These are phyloP conservation scores for Ptychadena robeensis DNA, from an alignment of 2,797 vertebrate species.

Conservation along the genomic window DNA sequence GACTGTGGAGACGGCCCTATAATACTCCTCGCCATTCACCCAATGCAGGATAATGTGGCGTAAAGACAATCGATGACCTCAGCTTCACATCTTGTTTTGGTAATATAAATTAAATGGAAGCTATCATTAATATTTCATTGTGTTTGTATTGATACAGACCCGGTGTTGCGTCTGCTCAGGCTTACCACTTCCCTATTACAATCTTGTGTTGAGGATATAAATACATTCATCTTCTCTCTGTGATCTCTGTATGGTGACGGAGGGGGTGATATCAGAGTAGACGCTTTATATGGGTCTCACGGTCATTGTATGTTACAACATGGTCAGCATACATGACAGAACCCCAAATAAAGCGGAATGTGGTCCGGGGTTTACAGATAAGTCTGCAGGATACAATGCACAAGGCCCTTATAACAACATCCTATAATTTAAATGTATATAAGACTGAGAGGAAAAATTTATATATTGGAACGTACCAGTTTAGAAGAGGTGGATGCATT, in stretches of 20 bases:
- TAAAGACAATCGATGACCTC: slow-evolving; percentile 36
- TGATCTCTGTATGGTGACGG: not conserved
- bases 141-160: slow-evolving; percentile 30
- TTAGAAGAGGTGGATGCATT: too few relatives aligned
- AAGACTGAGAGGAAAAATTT: too few relatives aligned
- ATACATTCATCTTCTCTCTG: slow-evolving; percentile 3
- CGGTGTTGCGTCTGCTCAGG: slow-evolving; percentile 26
- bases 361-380: too few relatives aligned
- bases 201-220: slow-evolving; percentile 15
- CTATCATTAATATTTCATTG: slow-evolving; percentile 44
- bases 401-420: too few relatives aligned
- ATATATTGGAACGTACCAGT: too few relatives aligned
- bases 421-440: too few relatives aligned
- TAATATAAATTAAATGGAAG: slow-evolving; percentile 51
- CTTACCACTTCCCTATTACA: slow-evolving; percentile 24
- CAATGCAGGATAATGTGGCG: slow-evolving; percentile 14
- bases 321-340: not conserved
- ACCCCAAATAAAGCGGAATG: too few relatives aligned
- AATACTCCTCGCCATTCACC: not conserved
- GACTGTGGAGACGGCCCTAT: not conserved
- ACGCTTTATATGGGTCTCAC: too few relatives aligned
- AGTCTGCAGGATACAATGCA: too few relatives aligned
- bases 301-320: too few relatives aligned
- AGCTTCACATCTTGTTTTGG: slow-evolving; percentile 35
- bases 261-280: not conserved